Evolutionary conservation across 2,888 invertebrate species (phyloP).

Genomic region (Colletes collaris): DNA sequence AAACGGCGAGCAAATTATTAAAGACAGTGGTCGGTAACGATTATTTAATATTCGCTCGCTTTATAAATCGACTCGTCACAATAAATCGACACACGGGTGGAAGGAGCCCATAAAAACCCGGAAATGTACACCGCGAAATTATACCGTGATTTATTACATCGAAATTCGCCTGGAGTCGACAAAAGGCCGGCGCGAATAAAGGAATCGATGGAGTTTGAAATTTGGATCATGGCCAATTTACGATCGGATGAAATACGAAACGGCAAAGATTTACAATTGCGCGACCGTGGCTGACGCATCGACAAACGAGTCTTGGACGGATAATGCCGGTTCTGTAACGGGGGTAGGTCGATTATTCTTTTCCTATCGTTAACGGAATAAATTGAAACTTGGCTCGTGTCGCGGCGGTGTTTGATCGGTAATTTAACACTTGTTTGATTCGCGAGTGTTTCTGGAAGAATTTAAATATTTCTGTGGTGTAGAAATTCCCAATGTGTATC

Average conservation of each 20-base stretch:
- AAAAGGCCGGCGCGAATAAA: slow-evolving; percentile 53
- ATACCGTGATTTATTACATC: slow-evolving; percentile 37
- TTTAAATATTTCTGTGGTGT: too few relatives aligned
- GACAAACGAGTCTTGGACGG: slow-evolving; percentile 7
- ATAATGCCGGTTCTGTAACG: background rate
- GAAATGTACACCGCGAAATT: slow-evolving; percentile 25
- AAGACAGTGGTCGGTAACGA: too few relatives aligned
- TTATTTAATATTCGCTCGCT: background rate
- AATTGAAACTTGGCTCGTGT: too few relatives aligned
- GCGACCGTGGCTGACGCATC: slow-evolving; percentile 8
- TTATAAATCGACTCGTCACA: background rate
- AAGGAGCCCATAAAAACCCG: background rate
- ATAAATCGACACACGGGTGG: slow-evolving; percentile 10
- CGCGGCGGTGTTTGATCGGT: too few relatives aligned
- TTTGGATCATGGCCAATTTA: slow-evolving; percentile 59
- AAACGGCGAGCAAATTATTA: too few relatives aligned
- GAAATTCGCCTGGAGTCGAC: slow-evolving; percentile 29
- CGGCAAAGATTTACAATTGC: slow-evolving; percentile 53
- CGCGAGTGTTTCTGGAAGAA: too few relatives aligned
- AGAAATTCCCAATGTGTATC: too few relatives aligned
- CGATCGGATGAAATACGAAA: slow-evolving; percentile 30
- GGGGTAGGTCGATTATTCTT: too few relatives aligned
- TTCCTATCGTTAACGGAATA: too few relatives aligned
- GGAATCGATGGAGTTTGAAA: slow-evolving; percentile 62
- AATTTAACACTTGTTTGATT: too few relatives aligned